Evolutionary conservation across 2,797 vertebrate species (phyloP).

Genomic region (Heteromormyrus szaboi): DNA sequence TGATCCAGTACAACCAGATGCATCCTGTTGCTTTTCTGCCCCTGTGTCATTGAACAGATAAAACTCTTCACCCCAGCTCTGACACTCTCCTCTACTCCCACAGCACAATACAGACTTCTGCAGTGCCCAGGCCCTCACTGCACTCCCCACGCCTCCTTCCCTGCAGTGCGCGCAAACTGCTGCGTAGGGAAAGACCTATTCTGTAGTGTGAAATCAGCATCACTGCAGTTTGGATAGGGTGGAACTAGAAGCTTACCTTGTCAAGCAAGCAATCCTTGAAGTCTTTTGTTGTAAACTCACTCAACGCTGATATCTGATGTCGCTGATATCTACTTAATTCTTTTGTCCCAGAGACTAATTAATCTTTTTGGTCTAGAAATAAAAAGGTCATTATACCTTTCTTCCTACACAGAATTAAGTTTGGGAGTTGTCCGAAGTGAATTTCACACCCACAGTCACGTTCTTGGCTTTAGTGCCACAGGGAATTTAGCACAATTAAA

Average conservation of each 20-base stretch:
- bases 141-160: neutral
- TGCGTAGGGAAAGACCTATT: neutral
- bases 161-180: constrained; percentile 7
- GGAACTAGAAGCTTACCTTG: neutral
- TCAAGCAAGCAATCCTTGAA: neutral
- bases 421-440: neutral
- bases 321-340: neutral
- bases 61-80: neutral
- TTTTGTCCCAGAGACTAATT: neutral
- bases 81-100: neutral
- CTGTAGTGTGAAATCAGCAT: constrained; percentile 11
- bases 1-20: neutral
- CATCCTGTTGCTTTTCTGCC: neutral
- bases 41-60: neutral
- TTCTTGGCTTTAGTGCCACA: neutral
- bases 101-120: neutral
- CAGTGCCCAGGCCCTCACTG: neutral
- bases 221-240: neutral
- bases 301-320: neutral
- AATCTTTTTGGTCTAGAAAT: neutral
- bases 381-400: neutral
- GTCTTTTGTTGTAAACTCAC: neutral
- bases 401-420: neutral
- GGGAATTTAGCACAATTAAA: neutral
- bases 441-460: neutral